A percentile compares a stretch with the other conserved stretches of the same genome.
Conservation (phyloP, 1,140 invertebrate genomes). For the Euglossa dilemma region DNA sequence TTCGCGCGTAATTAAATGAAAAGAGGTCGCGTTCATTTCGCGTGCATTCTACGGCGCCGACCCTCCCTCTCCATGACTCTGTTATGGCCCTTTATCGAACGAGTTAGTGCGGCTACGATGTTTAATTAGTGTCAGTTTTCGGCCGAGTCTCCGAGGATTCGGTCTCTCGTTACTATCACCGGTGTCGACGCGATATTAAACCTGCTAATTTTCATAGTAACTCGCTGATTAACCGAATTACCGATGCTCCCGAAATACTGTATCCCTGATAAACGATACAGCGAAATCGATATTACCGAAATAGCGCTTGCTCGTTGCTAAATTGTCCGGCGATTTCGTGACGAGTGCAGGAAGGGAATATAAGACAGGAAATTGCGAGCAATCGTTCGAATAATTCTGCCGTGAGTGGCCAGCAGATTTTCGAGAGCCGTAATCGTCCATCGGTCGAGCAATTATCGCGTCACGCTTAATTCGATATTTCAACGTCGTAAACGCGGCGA, state of each 20-base stretch:
- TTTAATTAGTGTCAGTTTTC: slow-evolving; percentile 55
- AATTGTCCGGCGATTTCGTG: not conserved
- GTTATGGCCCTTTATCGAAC: slow-evolving; percentile 51
- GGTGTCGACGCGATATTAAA: slow-evolving; percentile 19
- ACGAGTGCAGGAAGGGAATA: not conserved
- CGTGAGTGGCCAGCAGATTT: not conserved
- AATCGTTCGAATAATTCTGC: not conserved
- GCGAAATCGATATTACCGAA: not conserved
- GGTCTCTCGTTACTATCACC: not conserved
- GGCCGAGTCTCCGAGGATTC: slow-evolving; percentile 30
- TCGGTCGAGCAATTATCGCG: not conserved
- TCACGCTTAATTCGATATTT: slow-evolving; percentile 23
- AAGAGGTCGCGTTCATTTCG: slow-evolving; percentile 16
- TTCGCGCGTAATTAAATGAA: slow-evolving; percentile 48
- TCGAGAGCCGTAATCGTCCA: not conserved
- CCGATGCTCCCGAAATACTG: not conserved
- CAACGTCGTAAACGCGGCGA: slow-evolving; percentile 17
- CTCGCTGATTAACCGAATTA: slow-evolving; percentile 24
- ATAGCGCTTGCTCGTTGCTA: not conserved
- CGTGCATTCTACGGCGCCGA: not conserved
- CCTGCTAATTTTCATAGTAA: slow-evolving; percentile 28
- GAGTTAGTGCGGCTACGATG: slow-evolving; percentile 40
- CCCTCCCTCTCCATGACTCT: not conserved
- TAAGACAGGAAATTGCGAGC: not conserved
- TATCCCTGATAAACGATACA: not conserved